phyloP scores from a whole-genome alignment of 2,888 invertebrate genomes.

The Nasonovia ribisnigri region DNA sequence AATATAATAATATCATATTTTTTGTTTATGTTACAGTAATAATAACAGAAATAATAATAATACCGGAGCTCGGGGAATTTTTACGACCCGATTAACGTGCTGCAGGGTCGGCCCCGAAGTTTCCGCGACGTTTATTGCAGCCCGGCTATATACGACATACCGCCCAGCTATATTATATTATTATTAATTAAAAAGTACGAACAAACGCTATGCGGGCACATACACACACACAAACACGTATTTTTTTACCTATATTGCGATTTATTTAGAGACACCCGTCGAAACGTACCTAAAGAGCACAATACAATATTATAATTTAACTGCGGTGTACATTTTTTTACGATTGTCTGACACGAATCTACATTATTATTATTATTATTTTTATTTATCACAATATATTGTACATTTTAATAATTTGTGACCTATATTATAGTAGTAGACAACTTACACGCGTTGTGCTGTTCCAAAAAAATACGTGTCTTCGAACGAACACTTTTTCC shows the following conservation, averaged over 20 bases:
- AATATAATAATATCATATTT: background rate
- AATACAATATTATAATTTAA: background rate
- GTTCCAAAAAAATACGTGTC: background rate
- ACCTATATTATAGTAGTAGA: background rate
- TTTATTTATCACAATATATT: background rate
- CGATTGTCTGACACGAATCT: background rate
- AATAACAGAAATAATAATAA: background rate
- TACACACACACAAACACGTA: background rate
- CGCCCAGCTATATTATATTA: slow-evolving; percentile 41
- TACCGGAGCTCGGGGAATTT: slow-evolving; percentile 22
- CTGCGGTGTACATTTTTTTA: background rate
- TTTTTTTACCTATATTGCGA: background rate
- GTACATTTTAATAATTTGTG: background rate
- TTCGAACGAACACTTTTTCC: background rate
- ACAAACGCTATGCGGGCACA: background rate
- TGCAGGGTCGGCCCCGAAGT: slow-evolving; percentile 8
- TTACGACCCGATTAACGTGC: slow-evolving; percentile 48
- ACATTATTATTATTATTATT: background rate
- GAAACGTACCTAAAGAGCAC: background rate
- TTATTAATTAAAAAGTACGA: slow-evolving; percentile 49
- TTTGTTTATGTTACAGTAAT: background rate
- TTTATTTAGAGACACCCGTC: background rate
- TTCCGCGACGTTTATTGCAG: slow-evolving; percentile 48
- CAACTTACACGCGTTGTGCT: background rate
- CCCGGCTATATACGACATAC: slow-evolving; percentile 6